A percentile compares a stretch with the other conserved stretches of the same genome.
phyloP scores from a whole-genome alignment of 1,140 invertebrate genomes.

The Drosophila funebris region DNA sequence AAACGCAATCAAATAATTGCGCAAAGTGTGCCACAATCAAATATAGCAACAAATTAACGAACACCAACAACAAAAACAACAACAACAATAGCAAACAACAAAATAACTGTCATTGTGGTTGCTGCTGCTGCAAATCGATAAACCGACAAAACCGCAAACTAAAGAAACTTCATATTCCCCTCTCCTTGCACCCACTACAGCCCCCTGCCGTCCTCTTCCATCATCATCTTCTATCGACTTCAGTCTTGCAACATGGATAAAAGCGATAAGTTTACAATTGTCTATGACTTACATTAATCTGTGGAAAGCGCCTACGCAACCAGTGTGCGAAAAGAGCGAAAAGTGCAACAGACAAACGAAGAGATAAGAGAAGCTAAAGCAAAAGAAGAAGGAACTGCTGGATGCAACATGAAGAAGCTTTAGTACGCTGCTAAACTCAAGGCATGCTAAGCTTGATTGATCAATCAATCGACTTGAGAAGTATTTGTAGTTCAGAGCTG shows the following conservation, averaged over 20 bases:
- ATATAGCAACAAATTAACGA: conserved; percentile 79
- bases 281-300: conserved; percentile 83
- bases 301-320: conserved; percentile 80
- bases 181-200: not conserved
- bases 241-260: conserved; percentile 23
- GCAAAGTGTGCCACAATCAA: conserved; percentile 82
- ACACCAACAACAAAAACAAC: conserved; percentile 71
- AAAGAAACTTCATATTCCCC: not conserved
- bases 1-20: conserved; percentile 82
- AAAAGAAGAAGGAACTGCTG: not conserved
- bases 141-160: conserved; percentile 35
- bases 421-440: not conserved
- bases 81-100: conserved; percentile 21
- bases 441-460: too few relatives aligned
- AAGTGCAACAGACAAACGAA: conserved; percentile 2
- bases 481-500: too few relatives aligned
- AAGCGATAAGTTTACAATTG: conserved; percentile 82
- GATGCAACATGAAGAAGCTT: too few relatives aligned
- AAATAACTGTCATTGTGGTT: conserved; percentile 47
- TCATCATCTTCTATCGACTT: not conserved
- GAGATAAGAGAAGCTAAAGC: not conserved
- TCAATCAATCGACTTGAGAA: too few relatives aligned
- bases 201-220: not conserved
- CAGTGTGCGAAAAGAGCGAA: conserved; percentile 11
- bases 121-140: conserved; percentile 56